Evolutionary conservation across 2,888 invertebrate species (phyloP), one percentile per base, ranked within the genome.

Genomic region (Aquatica leii): DNA sequence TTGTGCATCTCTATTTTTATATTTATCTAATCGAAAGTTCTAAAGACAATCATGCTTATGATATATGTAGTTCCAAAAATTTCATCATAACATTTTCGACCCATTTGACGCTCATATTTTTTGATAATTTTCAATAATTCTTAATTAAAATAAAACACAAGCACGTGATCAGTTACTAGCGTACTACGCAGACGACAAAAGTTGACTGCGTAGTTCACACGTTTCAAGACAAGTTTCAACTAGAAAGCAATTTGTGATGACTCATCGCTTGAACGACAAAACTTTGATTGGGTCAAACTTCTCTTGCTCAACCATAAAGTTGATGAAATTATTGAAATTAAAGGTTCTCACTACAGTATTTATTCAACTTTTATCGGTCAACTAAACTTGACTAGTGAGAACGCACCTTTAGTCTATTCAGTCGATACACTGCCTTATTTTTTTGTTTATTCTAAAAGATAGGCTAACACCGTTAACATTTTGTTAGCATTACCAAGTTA

Each of bases 1-100:
- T n/a, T n/a, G n/a, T n/a, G n/a, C n/a, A n/a, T 63, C 62, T 51
- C 75, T 78, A 67, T 76, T 77, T 62, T 78, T 81, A 59, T 80
- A 81, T 3, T 71, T 74, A 51, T 76, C 75, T 57, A 76, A 48
- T 35, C 71, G 31, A 1, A 77, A 71, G 55, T 80, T 76, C 73
- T n/a, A 80, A 2, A 80, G 69, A 62, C 78, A 77, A 50, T 78
- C 77, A 49, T 80, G 77, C 5, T 72, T 71, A 49, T 75, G 69
- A 24, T 24, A 24, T 24, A n/a, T n/a, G n/a, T n/a, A 24, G 24
- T 24, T 24, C 24, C 24, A 24, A 24, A n/a, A 24, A 24, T 24
- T 24, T 24, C 2, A 24, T 24, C 24, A 24, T 24, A 24, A 24
- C 24, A 24, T 2, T 24, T 24, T 24, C 24, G 6, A 6, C 2